A percentile compares a stretch with the other conserved stretches of the same genome.
Conservation (phyloP, 1,140 invertebrate species). For the Pseudomyrmex pallidus region DNA sequence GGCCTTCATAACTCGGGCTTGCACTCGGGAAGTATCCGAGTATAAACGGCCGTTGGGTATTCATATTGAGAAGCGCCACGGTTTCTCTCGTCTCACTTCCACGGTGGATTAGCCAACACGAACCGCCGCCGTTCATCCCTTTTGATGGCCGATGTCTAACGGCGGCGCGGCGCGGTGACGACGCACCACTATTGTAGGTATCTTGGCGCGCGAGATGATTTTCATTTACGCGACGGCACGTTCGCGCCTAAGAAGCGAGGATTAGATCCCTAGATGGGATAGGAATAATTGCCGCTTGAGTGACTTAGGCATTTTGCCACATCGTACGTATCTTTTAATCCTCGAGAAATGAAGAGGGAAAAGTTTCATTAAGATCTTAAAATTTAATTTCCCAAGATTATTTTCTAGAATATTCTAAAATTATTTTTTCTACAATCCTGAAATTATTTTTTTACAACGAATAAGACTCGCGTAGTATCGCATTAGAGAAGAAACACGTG, state of each 20-base stretch:
- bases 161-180: not conserved
- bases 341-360: no score
- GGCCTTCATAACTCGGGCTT: not conserved
- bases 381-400: no score
- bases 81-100: slow-evolving; percentile 57
- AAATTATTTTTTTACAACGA: no score
- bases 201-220: slow-evolving; percentile 46
- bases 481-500: no score
- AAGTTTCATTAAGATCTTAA: not conserved
- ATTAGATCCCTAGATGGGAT: not conserved
- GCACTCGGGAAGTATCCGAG: not conserved
- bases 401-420: no score
- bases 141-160: slow-evolving; percentile 41
- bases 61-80: slow-evolving; percentile 63
- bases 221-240: slow-evolving; percentile 50
- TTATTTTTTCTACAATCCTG: no score
- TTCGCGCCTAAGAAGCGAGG: slow-evolving; percentile 7
- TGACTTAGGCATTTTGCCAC: not conserved
- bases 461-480: no score
- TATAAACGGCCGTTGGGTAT: slow-evolving; percentile 60
- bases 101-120: slow-evolving; percentile 18
- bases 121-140: not conserved
- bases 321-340: not conserved
- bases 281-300: not conserved
- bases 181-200: not conserved